Conservation (phyloP, 53 echinoderm and acorn worm genomes). For the Patiria pectinifera region DNA sequence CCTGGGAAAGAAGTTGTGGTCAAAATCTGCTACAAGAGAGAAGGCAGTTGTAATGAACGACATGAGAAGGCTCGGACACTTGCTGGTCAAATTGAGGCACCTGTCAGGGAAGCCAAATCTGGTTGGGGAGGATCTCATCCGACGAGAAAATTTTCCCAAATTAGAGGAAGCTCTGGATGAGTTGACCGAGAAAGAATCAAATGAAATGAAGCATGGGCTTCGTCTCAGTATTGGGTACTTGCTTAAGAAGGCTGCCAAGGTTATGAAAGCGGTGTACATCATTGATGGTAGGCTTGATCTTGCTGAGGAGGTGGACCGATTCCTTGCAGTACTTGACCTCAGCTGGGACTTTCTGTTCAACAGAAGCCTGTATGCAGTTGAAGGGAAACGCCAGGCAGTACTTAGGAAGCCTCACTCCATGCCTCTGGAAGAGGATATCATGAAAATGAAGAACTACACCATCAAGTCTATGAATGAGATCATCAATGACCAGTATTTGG, state of each 20-base stretch:
- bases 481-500: slow-evolving; percentile 32
- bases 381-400: slow-evolving; percentile 11
- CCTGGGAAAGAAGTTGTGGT: slow-evolving; percentile 39
- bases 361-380: slow-evolving; percentile 25
- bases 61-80: slow-evolving; percentile 1
- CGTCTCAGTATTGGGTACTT: slow-evolving; percentile 44
- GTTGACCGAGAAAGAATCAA: slow-evolving; percentile 17
- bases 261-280: slow-evolving; percentile 41
- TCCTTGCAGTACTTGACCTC: slow-evolving; percentile 31
- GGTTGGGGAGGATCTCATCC: slow-evolving; percentile 36
- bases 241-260: slow-evolving; percentile 23
- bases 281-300: neutral
- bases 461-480: slow-evolving; percentile 11
- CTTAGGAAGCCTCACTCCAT: neutral
- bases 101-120: neutral
- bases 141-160: slow-evolving; percentile 13
- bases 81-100: neutral
- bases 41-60: slow-evolving; percentile 8
- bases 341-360: slow-evolving; percentile 39
- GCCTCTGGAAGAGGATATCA: slow-evolving; percentile 40
- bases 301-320: slow-evolving; percentile 29
- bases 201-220: slow-evolving; percentile 6
- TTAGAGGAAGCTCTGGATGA: slow-evolving; percentile 16
- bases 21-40: slow-evolving; percentile 6
- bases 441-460: slow-evolving; percentile 15